These are phyloP conservation scores for Centrocercus urophasianus DNA, from an alignment of 2,113 vertebrate genomes.

Conservation along the genomic window DNA sequence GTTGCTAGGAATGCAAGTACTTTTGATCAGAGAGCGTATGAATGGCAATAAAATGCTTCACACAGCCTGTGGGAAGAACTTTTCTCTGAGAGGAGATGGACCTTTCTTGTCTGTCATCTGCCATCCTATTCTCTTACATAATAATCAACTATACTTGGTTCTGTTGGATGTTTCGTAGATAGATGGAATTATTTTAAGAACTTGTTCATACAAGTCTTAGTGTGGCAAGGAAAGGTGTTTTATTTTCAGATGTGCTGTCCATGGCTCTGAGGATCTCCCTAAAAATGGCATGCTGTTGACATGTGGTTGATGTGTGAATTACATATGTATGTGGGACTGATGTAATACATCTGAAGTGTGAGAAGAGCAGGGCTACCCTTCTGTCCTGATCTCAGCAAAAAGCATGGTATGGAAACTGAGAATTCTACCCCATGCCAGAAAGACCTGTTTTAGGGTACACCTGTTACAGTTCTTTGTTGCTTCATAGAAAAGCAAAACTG, in stretches of 20 bases:
- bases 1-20: background rate
- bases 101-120: background rate
- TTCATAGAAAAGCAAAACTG: background rate
- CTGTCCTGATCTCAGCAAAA: background rate
- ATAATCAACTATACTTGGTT: background rate
- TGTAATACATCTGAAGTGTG: background rate
- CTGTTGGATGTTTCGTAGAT: background rate
- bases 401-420: background rate
- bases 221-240: background rate
- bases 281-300: background rate
- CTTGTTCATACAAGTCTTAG: background rate
- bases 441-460: background rate
- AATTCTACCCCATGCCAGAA: background rate
- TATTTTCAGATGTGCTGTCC: background rate
- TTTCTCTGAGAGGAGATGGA: background rate
- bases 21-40: background rate
- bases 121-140: background rate
- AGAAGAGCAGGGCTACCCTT: background rate
- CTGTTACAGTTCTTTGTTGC: background rate
- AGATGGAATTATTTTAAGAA: background rate
- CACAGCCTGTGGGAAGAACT: background rate
- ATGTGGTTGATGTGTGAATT: background rate
- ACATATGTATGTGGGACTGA: rapidly evolving
- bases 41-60: background rate
- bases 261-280: background rate